Percentiles rank a stretch among this genome's conserved stretches.
Conservation (phyloP, 2,113 vertebrate species). For the Neolamprologus tretocephalus region DNA sequence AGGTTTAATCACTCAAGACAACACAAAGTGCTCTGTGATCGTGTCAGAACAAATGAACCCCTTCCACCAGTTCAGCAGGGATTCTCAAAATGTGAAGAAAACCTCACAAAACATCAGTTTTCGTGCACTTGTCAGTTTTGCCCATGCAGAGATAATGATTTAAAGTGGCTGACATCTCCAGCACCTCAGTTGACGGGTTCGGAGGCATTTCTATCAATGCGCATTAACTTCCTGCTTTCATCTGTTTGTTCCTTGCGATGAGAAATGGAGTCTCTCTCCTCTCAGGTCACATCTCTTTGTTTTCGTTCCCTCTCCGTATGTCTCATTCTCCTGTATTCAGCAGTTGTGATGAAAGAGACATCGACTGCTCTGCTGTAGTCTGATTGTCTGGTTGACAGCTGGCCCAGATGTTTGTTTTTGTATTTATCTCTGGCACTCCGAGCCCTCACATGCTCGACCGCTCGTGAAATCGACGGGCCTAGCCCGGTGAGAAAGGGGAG, state of each 20-base stretch:
- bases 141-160: not conserved
- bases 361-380: slow-evolving; percentile 26
- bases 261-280: not conserved
- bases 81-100: not conserved
- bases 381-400: slow-evolving; percentile 56
- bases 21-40: not conserved
- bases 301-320: slow-evolving; percentile 10
- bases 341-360: slow-evolving; percentile 34
- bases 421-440: slow-evolving; percentile 29
- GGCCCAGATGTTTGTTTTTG: slow-evolving; percentile 55
- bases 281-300: not conserved
- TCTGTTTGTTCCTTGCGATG: not conserved
- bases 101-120: not conserved
- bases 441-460: not conserved
- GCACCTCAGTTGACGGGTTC: not conserved
- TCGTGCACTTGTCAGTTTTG: slow-evolving; percentile 24
- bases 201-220: slow-evolving; percentile 14
- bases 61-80: not conserved
- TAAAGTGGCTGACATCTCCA: not conserved
- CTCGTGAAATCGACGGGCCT: not conserved
- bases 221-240: slow-evolving; percentile 16
- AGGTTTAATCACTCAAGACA: not conserved
- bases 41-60: not conserved
- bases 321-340: not conserved
- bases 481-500: not conserved